Base-by-base conservation (phyloP, 2,113 vertebrate genomes). In the Candoia aspera region DNA sequence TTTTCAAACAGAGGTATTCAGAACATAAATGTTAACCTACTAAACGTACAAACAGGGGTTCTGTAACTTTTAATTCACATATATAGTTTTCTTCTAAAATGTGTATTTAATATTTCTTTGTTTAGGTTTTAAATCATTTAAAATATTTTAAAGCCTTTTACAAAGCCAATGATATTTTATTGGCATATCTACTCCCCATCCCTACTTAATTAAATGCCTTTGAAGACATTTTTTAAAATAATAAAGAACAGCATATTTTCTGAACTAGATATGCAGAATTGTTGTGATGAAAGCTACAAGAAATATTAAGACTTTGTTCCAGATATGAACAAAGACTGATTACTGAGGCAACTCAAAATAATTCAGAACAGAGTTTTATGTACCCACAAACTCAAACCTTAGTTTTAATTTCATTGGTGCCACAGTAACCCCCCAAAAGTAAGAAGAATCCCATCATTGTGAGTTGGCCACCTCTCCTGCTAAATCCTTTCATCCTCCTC, bases 1-100 rank as follows among this genome's bases (percentile, higher is more conserved):
- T 60, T 91, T 37, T 21, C n/a, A 37, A 26, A 64, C 10, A 86
- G n/a, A 91, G 37, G 59, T 91, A n/a, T 2, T 23, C 8, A 13
- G 19, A 15, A 59, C 59, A 68, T 55, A 26, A 49, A 37, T 26
- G 49, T 87, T 26, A 1, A 4, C 21, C 12, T 87, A 23, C 84
- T 46, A 91, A 58, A 86, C 37, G 46, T 86, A n/a, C 90, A 86
- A 86, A 68, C 59, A 55, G 29, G n/a, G 84, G 87, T 29, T 68
- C 59, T 26, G n/a, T 4, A 37, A 49, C 37, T 10, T 24, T 21
- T 91, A 86, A 91, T 37, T 29, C 4, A 55, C n/a, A 46, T 10
- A 64, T 23, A 37, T 54, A 0, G 15, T 12, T 13, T 88, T 87
- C 12, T 62, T 2, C 2, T 42, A 1, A 0, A 12, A 79, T 83